Base-by-base conservation (phyloP, 2,113 vertebrate species). In the Salvelinus sp. region DNA sequence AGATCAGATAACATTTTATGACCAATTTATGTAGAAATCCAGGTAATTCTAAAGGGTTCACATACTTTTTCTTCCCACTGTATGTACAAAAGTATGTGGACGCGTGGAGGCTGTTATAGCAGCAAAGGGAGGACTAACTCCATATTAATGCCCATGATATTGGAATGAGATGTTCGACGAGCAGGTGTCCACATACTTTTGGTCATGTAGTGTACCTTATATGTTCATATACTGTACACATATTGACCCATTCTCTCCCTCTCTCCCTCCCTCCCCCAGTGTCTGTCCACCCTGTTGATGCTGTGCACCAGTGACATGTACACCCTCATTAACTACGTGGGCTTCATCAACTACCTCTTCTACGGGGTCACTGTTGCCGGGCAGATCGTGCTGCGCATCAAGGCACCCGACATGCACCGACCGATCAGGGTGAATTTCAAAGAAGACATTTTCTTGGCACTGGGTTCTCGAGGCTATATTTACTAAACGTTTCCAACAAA, bases 341-440 rank as follows among this genome's bases (percentile, higher is more conserved):
- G 96, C 67, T 97, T 97, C 90, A 97, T 97, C 92, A 97, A 97
- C 93, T 97, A 97, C 93, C 94, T 97, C 86, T 97, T 97, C 90
- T 97, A 97, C 0, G 96, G 96, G 3, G 95, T 97, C 72, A 96
- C 96, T 0, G 91, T 97, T 2, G 96, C 96, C 0, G 96, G 96
- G 76, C 96, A 96, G 92, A 95, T 97, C 30, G 96, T 97, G 10
- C 93, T 97, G 74, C 93, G 96, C 30, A 88, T 94, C 86, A 95
- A 92, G 82, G 87, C 96, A 78, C 96, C 96, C 6, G 65, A 96
- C 78, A 90, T 96, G 13, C 85, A 90, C 22, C 92, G 95, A n/a
- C 96, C 96, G 50, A 97, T 97, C 89, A 97, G 95, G 94, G 96
- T 96, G 47, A 69, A 91, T 78, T 28, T 3, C 23, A 33, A 14